Conservation (phyloP, 1,140 invertebrate species). For the Trichogramma pretiosum region DNA sequence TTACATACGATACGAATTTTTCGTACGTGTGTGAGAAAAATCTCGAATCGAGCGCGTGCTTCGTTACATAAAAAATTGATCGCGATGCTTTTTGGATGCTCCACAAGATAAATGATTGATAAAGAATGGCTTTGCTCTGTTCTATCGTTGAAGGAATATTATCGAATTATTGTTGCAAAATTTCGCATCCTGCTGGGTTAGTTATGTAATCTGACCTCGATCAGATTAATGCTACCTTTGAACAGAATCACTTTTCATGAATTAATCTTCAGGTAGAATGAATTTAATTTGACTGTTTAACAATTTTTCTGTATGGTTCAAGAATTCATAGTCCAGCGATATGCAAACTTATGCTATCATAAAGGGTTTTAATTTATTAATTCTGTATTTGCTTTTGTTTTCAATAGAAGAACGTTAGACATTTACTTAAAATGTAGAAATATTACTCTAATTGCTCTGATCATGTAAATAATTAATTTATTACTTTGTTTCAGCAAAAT, state of each 20-base stretch:
- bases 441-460: not conserved
- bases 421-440: not conserved
- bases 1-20: not conserved
- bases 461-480: not conserved
- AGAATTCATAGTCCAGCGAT: not conserved
- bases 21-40: no score
- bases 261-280: no score
- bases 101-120: no score
- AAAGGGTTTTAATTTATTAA: not conserved
- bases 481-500: slow-evolving; percentile 48
- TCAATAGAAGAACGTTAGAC: not conserved
- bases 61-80: not conserved
- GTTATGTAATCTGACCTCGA: no score
- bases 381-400: not conserved
- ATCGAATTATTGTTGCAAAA: no score
- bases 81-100: not conserved
- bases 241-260: no score
- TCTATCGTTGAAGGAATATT: no score
- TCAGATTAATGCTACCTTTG: no score
- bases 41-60: not conserved
- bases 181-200: no score
- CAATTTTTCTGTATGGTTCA: not conserved
- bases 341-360: not conserved
- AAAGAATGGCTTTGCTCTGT: no score
- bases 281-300: not conserved